Conservation (phyloP, 2,888 invertebrate species). For the Drosophila imparisetae region DNA sequence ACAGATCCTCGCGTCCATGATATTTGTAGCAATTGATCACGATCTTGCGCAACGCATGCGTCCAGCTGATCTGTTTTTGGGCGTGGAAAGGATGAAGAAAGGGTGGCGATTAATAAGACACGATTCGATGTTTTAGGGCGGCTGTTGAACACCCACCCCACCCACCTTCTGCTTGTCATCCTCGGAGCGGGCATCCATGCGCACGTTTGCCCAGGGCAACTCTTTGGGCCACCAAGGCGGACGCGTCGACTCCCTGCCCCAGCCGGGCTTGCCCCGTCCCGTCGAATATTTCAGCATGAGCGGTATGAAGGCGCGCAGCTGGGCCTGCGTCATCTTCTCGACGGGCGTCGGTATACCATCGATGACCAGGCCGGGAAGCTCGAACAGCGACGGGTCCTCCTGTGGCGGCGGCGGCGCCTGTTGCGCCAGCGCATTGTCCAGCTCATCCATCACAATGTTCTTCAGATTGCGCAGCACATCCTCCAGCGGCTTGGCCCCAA, state of each 20-base stretch:
- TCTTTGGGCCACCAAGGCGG: slow-evolving; percentile 99
- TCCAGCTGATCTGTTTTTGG: slow-evolving; percentile 95
- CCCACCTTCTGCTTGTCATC: slow-evolving; percentile 98
- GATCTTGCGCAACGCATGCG: slow-evolving; percentile 97
- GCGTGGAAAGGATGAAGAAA: neutral
- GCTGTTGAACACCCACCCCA: slow-evolving; percentile 69
- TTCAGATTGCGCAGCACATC: slow-evolving; percentile 96
- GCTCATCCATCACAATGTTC: slow-evolving; percentile 96
- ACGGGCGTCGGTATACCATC: slow-evolving; percentile 99
- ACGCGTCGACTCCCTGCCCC: slow-evolving; percentile 97
- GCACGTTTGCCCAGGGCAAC: slow-evolving; percentile 98
- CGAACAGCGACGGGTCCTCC: slow-evolving; percentile 97
- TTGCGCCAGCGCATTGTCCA: slow-evolving; percentile 96
- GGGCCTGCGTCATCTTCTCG: slow-evolving; percentile 99
- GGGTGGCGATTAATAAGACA: slow-evolving; percentile 44
- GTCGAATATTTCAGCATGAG: slow-evolving; percentile 99
- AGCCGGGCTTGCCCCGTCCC: slow-evolving; percentile 97
- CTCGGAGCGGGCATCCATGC: slow-evolving; percentile 98
- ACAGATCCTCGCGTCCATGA: slow-evolving; percentile 97
- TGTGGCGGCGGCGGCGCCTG: slow-evolving; percentile 92
- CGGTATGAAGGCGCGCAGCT: slow-evolving; percentile 97
- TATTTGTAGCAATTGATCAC: slow-evolving; percentile 99
- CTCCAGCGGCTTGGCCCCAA: slow-evolving; percentile 98
- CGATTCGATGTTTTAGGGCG: slow-evolving; percentile 37
- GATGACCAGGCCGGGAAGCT: slow-evolving; percentile 97